Base-by-base conservation (phyloP, 2,797 vertebrate species). In the Sebastes elongatus region DNA sequence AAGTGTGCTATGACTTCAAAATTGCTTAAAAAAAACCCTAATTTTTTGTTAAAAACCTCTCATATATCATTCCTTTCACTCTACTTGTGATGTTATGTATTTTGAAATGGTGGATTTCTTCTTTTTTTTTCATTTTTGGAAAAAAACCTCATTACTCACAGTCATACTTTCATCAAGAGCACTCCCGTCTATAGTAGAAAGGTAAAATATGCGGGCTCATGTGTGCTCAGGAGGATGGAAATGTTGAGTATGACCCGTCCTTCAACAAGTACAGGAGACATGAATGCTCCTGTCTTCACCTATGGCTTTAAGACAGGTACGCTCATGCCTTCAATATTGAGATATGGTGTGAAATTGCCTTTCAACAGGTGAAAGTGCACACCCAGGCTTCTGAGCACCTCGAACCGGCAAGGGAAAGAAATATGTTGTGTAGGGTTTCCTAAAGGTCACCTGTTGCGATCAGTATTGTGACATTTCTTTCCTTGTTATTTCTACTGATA, bases 231-330 rank as follows among this genome's bases (percentile, higher is more conserved):
- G 42, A 86, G 64, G 77, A 88, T 81, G 73, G 78, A 83, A 69
- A 66, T 53, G 74, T 80, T 86, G 73, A 91, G 82, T 74, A 79
- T 74, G 67, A 9, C 27, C 49, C 32, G 70, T 84, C 76, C 76
- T 78, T 92, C 84, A 86, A 81, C 85, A 84, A 74, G 80, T 65
- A 79, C 25, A 64, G 52, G 20, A 85, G 35, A 60, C 84, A 67
- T 73, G 83, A 85, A 76, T 35, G 22, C 74, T 74, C 56, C 81
- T 87, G 75, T 89, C 84, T 72, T 73, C 71, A 63, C 4, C 72
- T 68, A 2, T 20, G 23, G 38, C 5, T 33, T 67, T 28, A 46
- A 81, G 78, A 83, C 88, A 83, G 81, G 84, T 83, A 67, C 3
- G 1, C 72, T 84, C 84, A 81, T 86, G 89, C 76, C 74, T 82